Conservation (phyloP, 2,113 vertebrate genomes). For the Lophotis ruficrista region DNA sequence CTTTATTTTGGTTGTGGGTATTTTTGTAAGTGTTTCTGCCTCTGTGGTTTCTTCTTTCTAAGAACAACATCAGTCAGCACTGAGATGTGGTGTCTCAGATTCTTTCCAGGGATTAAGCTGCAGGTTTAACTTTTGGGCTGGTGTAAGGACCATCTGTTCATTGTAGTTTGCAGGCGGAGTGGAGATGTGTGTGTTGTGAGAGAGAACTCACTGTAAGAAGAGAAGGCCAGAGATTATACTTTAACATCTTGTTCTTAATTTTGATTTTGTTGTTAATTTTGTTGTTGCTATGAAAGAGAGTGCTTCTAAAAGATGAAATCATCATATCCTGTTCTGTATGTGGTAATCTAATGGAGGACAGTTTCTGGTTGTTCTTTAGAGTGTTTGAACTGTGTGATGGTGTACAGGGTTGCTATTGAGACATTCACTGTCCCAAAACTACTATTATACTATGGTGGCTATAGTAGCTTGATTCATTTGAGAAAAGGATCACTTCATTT, state of each 20-base stretch:
- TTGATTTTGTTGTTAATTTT: neutral
- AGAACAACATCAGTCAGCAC: constrained; percentile 23
- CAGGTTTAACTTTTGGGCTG: constrained; percentile 37
- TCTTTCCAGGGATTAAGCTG: constrained; percentile 35
- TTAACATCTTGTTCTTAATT: neutral
- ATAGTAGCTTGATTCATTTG: neutral
- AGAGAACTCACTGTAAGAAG: neutral
- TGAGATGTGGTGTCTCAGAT: neutral
- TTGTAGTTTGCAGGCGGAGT: neutral
- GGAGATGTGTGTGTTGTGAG: neutral
- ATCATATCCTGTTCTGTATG: neutral
- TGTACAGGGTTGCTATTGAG: neutral
- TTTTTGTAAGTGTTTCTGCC: neutral
- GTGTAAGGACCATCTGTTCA: constrained; percentile 24
- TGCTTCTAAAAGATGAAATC: neutral
- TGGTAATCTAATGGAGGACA: neutral
- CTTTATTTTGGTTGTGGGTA: neutral
- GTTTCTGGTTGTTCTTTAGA: neutral
- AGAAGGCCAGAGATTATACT: neutral
- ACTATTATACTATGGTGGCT: neutral
- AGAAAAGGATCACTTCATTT: neutral
- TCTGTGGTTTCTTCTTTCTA: constrained; percentile 34
- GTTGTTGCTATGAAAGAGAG: neutral
- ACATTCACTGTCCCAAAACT: neutral
- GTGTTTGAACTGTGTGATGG: neutral